A percentile compares a stretch with the other conserved stretches of the same genome.
Conservation (phyloP, 2,888 invertebrate genomes). For the Troilus luridus region DNA sequence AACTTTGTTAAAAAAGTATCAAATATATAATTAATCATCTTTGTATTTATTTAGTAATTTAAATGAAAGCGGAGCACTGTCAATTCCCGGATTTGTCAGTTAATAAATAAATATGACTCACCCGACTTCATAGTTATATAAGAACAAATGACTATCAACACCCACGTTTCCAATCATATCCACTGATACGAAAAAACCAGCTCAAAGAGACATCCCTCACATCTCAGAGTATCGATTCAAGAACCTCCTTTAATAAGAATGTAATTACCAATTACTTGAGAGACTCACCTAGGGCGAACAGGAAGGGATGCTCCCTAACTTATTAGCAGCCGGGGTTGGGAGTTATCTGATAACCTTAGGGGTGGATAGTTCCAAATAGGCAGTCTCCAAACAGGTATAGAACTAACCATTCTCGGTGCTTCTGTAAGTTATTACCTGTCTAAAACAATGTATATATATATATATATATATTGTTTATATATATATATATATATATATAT, state of each 20-base stretch:
- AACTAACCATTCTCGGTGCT: no score
- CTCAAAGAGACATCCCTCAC: neutral
- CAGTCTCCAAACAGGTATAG: no score
- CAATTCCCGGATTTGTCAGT: neutral
- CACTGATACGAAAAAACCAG: neutral
- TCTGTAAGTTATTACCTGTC: no score
- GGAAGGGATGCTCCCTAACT: neutral
- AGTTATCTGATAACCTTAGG: neutral
- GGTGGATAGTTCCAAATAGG: neutral
- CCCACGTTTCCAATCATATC: neutral
- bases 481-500: no score
- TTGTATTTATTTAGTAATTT: no score
- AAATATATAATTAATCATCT: no score
- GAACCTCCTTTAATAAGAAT: neutral
- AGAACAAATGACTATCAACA: neutral
- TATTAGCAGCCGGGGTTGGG: neutral
- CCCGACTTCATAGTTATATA: neutral
- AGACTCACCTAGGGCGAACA: neutral
- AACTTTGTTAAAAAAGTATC: no score
- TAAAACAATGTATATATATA: no score
- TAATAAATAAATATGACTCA: neutral
- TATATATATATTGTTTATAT: no score
- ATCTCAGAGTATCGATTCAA: neutral
- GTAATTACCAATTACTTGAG: constrained; percentile 44
- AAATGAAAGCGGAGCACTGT: neutral